Base-by-base conservation (phyloP, 2,113 vertebrate species). In the Maccullochella peelii region DNA sequence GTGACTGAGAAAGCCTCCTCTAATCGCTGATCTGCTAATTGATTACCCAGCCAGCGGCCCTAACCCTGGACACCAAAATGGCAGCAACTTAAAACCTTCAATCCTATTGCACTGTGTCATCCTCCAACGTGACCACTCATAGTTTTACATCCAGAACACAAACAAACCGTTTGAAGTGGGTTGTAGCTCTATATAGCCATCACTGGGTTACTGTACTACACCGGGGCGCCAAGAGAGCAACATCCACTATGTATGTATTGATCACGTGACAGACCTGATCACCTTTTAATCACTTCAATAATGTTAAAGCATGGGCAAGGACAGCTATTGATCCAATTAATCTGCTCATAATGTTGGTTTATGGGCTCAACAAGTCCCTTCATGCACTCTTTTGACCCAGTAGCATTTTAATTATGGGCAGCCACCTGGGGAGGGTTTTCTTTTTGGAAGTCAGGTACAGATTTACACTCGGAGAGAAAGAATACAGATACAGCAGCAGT, bases 21-120 rank as follows among this genome's bases (percentile, higher is more conserved):
- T 91, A 92, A 95, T 95, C 94, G 70, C 1, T 94, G 94, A 95
- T 95, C 92, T 91, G 89, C 85, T 96, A 96, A 96, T 95, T 95
- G 95, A 94, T 95, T 95, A 95, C 86, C 84, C 14, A 87, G 88
- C 80, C 91, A 87, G 65, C 59, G 0, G 87, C 74, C 18, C 90
- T 77, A 89, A 90, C 90, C 66, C 86, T 78, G 91, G 74, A 75
- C 80, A 90, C 92, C 59, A 67, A 94, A 95, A 94, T 92, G 90
- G 94, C 93, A 94, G 90, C 89, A 90, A 93, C 84, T 94, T 96
- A 95, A 94, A 93, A 79, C 88, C 89, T 83, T 84, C 92, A 95
- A 95, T 96, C 94, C 94, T 91, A 92, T 93, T 95, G 76, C 70
- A 62, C 49, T 30, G 62, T 84, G 83, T 86, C 92, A 86, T 82